phyloP scores from a whole-genome alignment of 2,797 vertebrate species.

The Dromococcyx pavoninus region DNA sequence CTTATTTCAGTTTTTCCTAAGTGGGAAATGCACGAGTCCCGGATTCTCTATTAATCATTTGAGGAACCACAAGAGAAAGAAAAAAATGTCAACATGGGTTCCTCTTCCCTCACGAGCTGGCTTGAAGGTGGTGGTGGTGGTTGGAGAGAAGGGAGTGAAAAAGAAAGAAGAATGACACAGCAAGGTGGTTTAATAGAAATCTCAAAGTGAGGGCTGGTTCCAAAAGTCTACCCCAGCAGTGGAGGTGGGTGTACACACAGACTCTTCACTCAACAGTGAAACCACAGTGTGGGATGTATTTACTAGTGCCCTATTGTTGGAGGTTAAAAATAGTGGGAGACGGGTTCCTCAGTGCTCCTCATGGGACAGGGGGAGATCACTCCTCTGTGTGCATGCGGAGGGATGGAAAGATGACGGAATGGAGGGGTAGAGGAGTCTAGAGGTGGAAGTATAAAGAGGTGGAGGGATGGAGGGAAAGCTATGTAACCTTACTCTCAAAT shows the following conservation, averaged over 20 bases:
- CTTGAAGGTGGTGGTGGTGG: not conserved
- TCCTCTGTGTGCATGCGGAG: not conserved
- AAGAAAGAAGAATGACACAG: not conserved
- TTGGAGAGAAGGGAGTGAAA: not conserved
- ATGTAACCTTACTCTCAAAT: fast-evolving
- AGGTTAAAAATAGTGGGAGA: not conserved
- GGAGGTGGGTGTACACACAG: not conserved
- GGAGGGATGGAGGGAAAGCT: not conserved
- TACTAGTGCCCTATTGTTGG: not conserved
- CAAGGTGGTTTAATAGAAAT: slow-evolving; percentile 13
- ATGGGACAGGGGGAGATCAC: not conserved
- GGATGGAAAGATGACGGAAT: too few species aligned
- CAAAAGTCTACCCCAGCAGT: not conserved
- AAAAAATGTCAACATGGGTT: slow-evolving; percentile 18
- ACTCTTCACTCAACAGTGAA: not conserved
- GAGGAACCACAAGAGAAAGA: slow-evolving; percentile 52
- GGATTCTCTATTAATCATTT: slow-evolving; percentile 42
- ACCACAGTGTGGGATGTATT: not conserved
- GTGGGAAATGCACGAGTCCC: slow-evolving; percentile 7
- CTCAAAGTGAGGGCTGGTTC: fast-evolving
- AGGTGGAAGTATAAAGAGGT: not conserved
- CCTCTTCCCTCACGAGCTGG: not conserved
- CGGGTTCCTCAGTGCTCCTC: not conserved
- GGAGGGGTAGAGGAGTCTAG: not conserved
- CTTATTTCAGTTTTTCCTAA: not conserved